phyloP scores from a whole-genome alignment of 2,888 invertebrate genomes.

The Ophion ellenae region DNA sequence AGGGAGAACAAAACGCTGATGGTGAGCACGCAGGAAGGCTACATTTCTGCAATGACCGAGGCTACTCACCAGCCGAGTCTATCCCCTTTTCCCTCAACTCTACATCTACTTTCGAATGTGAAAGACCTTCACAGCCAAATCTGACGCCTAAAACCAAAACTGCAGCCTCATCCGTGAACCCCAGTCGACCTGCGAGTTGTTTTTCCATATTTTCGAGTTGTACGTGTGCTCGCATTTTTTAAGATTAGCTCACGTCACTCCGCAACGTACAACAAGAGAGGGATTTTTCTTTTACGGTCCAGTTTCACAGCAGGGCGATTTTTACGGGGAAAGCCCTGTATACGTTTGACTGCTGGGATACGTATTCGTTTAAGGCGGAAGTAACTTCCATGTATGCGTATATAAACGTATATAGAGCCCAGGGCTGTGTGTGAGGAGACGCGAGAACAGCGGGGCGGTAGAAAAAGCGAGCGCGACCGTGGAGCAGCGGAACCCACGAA shows the following conservation, averaged over 20 bases:
- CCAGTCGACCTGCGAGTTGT: too few relatives aligned
- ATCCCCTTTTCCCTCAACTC: too few relatives aligned
- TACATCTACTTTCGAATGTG: too few relatives aligned
- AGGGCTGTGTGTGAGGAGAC: constrained; percentile 2
- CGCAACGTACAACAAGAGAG: not conserved
- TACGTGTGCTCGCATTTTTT: too few relatives aligned
- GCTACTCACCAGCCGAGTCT: too few relatives aligned
- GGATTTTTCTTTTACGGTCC: not conserved
- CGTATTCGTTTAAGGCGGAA: constrained; percentile 20
- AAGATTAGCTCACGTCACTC: not conserved
- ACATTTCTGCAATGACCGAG: too few relatives aligned
- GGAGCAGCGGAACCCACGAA: constrained; percentile 44
- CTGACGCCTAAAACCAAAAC: too few relatives aligned
- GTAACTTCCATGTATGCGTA: constrained; percentile 1
- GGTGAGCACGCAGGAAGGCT: too few relatives aligned
- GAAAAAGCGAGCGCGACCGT: constrained; percentile 36
- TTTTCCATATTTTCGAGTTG: too few relatives aligned
- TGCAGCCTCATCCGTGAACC: too few relatives aligned
- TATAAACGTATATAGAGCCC: not conserved
- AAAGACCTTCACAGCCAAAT: too few relatives aligned
- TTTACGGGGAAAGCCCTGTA: not conserved
- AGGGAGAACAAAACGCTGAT: too few relatives aligned
- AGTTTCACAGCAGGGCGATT: not conserved
- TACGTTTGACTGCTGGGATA: not conserved
- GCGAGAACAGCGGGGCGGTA: constrained; percentile 14